Percentiles rank a stretch among this genome's conserved stretches.
phyloP scores from a whole-genome alignment of 1,140 invertebrate species.

The Drosophila ficusphila region DNA sequence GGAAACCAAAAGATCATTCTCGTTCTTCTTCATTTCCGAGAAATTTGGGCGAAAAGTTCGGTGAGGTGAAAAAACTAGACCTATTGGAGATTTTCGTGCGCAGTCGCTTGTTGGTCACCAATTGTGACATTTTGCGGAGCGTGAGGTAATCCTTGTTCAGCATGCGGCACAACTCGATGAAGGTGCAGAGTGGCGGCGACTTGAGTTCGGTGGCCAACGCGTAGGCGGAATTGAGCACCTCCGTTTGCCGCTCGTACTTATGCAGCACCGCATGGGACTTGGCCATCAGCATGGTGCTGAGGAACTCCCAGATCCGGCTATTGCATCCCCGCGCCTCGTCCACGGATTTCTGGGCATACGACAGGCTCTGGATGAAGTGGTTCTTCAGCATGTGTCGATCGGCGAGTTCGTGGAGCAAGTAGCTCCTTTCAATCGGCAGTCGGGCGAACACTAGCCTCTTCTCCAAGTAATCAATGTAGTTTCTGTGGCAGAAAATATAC shows the following conservation, averaged over 20 bases:
- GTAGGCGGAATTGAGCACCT: constrained; percentile 60
- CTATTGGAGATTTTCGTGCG: constrained; percentile 35
- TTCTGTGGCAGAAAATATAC: background rate
- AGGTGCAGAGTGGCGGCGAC: constrained; percentile 49
- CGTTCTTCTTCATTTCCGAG: background rate
- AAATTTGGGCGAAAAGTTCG: background rate
- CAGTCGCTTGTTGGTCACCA: constrained; percentile 38
- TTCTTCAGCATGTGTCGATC: constrained; percentile 50
- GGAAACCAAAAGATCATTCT: background rate
- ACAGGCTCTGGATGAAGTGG: constrained; percentile 55
- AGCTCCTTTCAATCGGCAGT: constrained; percentile 66
- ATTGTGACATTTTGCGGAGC: constrained; percentile 56
- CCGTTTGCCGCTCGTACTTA: constrained; percentile 63
- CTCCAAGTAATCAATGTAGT: constrained; percentile 24
- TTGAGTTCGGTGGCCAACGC: constrained; percentile 52
- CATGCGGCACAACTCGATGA: constrained; percentile 71
- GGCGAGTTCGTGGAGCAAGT: constrained; percentile 73
- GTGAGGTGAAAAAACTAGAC: constrained; percentile 10
- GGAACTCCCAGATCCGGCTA: constrained; percentile 70
- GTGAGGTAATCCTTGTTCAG: constrained; percentile 71
- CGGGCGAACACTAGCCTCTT: constrained; percentile 60
- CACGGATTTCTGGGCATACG: constrained; percentile 46
- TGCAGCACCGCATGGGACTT: constrained; percentile 70
- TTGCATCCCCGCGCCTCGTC: constrained; percentile 53
- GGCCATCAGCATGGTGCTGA: constrained; percentile 61